Evolutionary conservation across 2,888 invertebrate species (phyloP).

Genomic region (Athripsodes cinereus): DNA sequence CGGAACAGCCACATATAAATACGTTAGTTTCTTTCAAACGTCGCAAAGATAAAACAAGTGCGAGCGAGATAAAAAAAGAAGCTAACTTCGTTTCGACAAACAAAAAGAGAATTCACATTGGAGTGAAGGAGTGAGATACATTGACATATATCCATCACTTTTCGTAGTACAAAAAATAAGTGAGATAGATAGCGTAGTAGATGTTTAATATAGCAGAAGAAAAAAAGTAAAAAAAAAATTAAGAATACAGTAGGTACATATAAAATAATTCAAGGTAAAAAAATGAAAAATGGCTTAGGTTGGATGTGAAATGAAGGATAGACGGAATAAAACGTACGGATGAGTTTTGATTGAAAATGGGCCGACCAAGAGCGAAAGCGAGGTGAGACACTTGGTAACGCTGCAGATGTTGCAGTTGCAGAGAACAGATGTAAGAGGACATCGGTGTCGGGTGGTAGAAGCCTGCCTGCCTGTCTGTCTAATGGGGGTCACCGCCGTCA

Average conservation of each 20-base stretch:
- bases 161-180: not conserved
- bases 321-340: no score
- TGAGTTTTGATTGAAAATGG: no score
- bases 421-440: no score
- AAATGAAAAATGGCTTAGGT: no score
- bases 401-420: no score
- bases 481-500: no score
- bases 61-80: conserved; percentile 31
- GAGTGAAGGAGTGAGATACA: not conserved
- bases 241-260: no score
- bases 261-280: conserved; percentile 8
- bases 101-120: not conserved
- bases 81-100: not conserved
- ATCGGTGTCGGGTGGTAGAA: no score
- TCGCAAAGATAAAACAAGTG: conserved; percentile 34
- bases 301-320: no score
- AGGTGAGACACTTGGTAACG: no score
- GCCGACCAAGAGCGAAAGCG: no score
- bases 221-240: conserved; percentile 1
- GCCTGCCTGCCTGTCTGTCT: no score
- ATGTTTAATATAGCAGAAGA: not conserved
- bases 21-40: conserved; percentile 25
- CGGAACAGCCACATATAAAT: conserved; percentile 27
- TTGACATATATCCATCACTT: not conserved
- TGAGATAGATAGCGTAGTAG: not conserved